Conservation (phyloP, 2,113 vertebrate genomes). For the Nycticorax nycticorax region DNA sequence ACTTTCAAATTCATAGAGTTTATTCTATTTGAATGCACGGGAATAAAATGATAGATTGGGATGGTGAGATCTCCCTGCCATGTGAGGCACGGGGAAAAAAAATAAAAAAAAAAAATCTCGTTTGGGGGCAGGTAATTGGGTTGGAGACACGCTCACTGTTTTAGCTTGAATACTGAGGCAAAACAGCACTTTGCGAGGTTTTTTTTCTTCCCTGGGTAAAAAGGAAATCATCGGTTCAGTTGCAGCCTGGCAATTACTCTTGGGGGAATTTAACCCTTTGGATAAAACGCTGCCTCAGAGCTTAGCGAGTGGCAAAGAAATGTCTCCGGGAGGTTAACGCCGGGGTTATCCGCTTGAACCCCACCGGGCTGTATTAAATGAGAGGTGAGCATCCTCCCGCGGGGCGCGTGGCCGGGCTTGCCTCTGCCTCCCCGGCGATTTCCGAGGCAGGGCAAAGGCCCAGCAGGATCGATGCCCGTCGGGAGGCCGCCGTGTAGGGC, state of each 20-base stretch:
- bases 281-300: neutral
- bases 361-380: neutral
- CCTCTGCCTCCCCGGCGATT: neutral
- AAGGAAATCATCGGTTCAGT: neutral
- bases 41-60: slow-evolving; percentile 32
- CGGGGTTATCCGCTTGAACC: neutral
- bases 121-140: slow-evolving; percentile 8
- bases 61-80: neutral
- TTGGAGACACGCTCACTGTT: neutral
- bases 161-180: neutral
- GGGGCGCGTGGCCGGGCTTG: neutral
- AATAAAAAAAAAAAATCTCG: neutral
- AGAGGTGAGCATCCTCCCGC: accelerated
- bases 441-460: neutral
- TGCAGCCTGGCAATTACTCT: neutral
- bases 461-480: neutral
- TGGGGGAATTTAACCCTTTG: neutral
- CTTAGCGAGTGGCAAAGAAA: neutral
- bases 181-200: neutral
- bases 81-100: neutral
- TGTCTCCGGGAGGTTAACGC: neutral
- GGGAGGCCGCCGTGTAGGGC: neutral
- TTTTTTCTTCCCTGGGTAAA: neutral
- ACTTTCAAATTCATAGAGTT: slow-evolving; percentile 51
- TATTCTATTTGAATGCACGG: slow-evolving; percentile 52